These are phyloP conservation scores for Mimachlamys varia DNA, from an alignment of 2,888 invertebrate genomes.

Conservation along the genomic window DNA sequence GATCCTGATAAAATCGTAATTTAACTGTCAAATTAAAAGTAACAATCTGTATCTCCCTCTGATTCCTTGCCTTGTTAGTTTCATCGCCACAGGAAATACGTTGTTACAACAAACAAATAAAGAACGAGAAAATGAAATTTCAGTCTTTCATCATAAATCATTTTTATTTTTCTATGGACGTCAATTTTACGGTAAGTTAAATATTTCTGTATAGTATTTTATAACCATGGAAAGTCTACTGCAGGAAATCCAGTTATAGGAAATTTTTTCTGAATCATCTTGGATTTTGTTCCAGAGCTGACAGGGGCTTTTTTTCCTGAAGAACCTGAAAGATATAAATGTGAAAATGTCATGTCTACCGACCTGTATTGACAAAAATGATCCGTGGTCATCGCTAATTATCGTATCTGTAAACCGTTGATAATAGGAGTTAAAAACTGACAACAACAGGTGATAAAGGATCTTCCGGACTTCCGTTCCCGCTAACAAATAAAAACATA, in stretches of 20 bases:
- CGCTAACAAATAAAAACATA: background rate
- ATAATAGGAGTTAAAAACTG: background rate
- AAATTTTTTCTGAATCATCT: background rate
- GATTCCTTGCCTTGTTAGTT: background rate
- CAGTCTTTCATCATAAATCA: background rate
- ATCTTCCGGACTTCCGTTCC: slow-evolving; percentile 31
- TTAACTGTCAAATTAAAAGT: slow-evolving; percentile 32
- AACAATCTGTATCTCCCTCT: background rate
- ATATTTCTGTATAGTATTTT: background rate
- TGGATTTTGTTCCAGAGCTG: background rate
- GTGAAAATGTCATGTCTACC: slow-evolving; percentile 28
- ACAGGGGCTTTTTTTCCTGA: background rate
- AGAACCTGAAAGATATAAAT: background rate
- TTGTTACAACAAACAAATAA: background rate
- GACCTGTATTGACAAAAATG: background rate
- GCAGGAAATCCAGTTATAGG: background rate
- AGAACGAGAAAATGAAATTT: background rate
- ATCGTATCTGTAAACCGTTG: background rate
- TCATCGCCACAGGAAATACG: background rate
- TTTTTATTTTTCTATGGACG: background rate
- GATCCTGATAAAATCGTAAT: background rate
- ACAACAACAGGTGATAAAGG: background rate
- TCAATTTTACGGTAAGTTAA: background rate
- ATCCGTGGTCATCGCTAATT: slow-evolving; percentile 20
- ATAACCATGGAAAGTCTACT: background rate